A percentile compares a stretch with the other conserved stretches of the same genome.
Evolutionary conservation across 2,888 invertebrate species (phyloP).

Genomic region (Temnothorax unifasciatus): DNA sequence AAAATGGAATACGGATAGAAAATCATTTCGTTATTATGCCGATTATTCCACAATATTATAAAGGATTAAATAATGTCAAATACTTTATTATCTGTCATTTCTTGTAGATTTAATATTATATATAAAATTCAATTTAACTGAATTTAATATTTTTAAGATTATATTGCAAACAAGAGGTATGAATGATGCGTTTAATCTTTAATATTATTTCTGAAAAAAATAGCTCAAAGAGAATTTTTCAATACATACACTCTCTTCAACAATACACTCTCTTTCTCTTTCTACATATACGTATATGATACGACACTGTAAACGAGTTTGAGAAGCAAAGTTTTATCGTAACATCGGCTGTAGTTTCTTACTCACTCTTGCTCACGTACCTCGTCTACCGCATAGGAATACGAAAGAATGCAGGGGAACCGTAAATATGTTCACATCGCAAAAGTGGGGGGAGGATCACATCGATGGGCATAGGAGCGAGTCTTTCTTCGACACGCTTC

Average conservation of each 20-base stretch:
- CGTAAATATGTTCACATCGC: constrained; percentile 58
- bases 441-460: constrained; percentile 71
- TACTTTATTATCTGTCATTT: background rate
- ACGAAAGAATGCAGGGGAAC: constrained; percentile 70
- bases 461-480: constrained; percentile 65
- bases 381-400: constrained; percentile 63
- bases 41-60: background rate
- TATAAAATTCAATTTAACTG: background rate
- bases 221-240: background rate
- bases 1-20: background rate
- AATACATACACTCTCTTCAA: too few relatives aligned
- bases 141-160: background rate
- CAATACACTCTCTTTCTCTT: background rate
- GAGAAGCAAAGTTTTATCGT: background rate
- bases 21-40: background rate
- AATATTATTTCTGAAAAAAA: constrained; percentile 10
- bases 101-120: constrained; percentile 3
- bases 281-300: too few relatives aligned
- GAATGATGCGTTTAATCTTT: background rate
- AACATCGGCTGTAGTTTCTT: constrained; percentile 13
- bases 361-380: constrained; percentile 73
- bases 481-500: constrained; percentile 69
- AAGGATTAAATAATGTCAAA: background rate
- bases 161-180: background rate
- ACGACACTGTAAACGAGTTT: background rate